A percentile compares a stretch with the other conserved stretches of the same genome.
Conservation (phyloP, 2,113 vertebrate species). For the Furnarius figulus region DNA sequence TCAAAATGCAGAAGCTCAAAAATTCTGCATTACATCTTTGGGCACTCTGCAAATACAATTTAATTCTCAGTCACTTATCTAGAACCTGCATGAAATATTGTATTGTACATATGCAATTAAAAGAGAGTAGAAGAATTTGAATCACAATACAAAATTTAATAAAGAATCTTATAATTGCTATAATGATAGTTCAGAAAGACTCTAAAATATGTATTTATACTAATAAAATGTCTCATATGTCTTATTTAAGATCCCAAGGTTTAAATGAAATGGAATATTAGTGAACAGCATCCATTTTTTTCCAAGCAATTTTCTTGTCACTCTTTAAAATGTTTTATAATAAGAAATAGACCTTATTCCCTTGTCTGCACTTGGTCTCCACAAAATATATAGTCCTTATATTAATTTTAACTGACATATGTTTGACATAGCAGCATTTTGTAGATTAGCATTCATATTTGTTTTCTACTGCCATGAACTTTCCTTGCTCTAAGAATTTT, state of each 20-base stretch:
- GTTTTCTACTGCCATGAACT: background rate
- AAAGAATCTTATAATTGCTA: background rate
- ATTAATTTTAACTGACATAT: background rate
- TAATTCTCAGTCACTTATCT: background rate
- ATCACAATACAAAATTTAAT: background rate
- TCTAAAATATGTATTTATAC: background rate
- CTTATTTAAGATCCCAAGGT: background rate
- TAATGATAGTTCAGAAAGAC: background rate
- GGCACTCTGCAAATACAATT: background rate
- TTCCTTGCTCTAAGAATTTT: background rate
- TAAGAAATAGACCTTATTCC: background rate
- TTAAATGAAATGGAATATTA: background rate
- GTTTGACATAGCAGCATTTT: background rate
- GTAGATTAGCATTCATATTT: background rate
- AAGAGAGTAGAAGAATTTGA: background rate
- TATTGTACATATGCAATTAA: background rate
- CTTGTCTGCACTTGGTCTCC: background rate
- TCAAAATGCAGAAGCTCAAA: background rate
- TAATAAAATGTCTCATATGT: background rate
- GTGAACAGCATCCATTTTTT: background rate
- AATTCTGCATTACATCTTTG: background rate
- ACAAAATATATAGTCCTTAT: background rate
- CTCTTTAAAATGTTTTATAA: background rate
- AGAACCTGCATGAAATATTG: background rate
- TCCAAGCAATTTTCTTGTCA: background rate